phyloP scores from a whole-genome alignment of 2,113 vertebrate genomes.

The Carettochelys insculpta region DNA sequence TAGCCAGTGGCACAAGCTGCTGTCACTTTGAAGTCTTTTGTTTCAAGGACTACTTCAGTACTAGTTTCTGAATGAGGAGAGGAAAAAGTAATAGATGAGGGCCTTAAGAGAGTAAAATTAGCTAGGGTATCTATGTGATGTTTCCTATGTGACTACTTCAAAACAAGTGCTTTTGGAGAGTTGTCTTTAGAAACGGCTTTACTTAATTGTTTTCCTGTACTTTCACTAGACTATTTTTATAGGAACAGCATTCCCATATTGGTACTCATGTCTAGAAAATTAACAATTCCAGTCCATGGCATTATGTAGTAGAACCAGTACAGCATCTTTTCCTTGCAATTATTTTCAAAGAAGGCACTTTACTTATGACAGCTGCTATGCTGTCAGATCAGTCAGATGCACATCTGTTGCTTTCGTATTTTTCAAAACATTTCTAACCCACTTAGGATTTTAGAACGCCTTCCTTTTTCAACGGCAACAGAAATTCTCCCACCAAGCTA shows the following conservation, averaged over 20 bases:
- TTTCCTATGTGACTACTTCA: background rate
- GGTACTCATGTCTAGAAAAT: background rate
- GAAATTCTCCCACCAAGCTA: background rate
- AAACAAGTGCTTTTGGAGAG: background rate
- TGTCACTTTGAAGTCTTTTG: constrained; percentile 55
- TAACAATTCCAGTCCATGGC: background rate
- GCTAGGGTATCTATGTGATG: background rate
- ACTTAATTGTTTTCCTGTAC: background rate
- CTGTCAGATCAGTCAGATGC: background rate
- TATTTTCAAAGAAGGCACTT: constrained; percentile 12
- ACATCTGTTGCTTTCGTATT: constrained; percentile 29
- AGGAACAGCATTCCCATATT: background rate
- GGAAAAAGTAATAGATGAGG: background rate
- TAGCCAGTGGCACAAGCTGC: constrained; percentile 46
- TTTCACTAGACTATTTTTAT: fast-evolving
- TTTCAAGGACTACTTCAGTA: constrained; percentile 44
- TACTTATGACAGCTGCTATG: constrained; percentile 48
- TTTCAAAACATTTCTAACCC: constrained; percentile 16
- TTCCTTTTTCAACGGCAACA: background rate
- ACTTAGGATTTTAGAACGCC: background rate
- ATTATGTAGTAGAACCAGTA: background rate
- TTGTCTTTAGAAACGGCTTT: background rate
- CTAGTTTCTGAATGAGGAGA: constrained; percentile 44
- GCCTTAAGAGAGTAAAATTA: background rate
- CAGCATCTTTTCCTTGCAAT: background rate